Evolutionary conservation across 2,113 vertebrate species (phyloP).

Genomic region (Stercorarius parasiticus): DNA sequence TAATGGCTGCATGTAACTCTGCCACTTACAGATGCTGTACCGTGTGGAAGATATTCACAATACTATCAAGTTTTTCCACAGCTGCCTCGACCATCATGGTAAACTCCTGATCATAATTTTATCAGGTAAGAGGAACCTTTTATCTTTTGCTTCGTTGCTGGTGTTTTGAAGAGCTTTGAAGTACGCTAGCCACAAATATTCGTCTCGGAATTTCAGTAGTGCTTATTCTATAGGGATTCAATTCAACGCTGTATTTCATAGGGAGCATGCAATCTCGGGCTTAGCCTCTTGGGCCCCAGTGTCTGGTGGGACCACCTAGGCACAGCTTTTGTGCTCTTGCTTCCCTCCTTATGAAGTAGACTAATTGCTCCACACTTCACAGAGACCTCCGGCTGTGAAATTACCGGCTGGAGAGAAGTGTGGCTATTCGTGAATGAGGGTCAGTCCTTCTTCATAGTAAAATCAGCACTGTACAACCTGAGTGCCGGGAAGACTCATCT

Average conservation of each 20-base stretch:
- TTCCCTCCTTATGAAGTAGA: neutral
- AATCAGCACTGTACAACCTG: neutral
- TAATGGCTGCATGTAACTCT: neutral
- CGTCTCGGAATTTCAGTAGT: neutral
- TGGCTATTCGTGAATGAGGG: neutral
- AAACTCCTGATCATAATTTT: slow-evolving; percentile 79
- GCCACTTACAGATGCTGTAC: slow-evolving; percentile 76
- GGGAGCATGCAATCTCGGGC: neutral
- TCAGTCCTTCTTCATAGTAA: neutral
- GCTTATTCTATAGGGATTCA: neutral
- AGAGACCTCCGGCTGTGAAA: neutral
- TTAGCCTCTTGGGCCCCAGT: neutral
- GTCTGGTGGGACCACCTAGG: neutral
- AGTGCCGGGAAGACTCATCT: neutral
- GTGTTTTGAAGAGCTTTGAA: neutral
- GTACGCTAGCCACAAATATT: neutral
- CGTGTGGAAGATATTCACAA: slow-evolving; percentile 66
- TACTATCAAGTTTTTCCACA: slow-evolving; percentile 79
- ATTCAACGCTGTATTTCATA: neutral
- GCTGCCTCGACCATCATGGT: slow-evolving; percentile 69
- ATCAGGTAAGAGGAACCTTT: slow-evolving; percentile 52
- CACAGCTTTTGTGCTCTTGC: neutral
- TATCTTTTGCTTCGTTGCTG: neutral
- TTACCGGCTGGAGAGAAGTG: neutral
- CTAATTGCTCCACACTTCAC: neutral